Conservation (phyloP, 2,888 invertebrate genomes). For the Corbicula japonica region DNA sequence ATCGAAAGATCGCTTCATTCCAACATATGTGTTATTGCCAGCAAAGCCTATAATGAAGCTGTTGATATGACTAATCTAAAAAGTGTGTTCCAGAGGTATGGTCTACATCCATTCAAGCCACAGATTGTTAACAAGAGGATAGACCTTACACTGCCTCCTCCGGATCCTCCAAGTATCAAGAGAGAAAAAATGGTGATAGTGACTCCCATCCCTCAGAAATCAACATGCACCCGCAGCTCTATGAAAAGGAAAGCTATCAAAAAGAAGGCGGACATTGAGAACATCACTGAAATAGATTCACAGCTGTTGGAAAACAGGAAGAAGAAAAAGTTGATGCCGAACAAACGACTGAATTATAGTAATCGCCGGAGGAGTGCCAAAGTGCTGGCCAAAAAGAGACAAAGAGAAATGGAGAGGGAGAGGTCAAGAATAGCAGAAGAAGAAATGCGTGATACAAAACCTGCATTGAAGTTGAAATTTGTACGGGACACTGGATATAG, state of each 20-base stretch:
- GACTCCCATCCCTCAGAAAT: constrained; percentile 19
- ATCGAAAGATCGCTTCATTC: constrained; percentile 53
- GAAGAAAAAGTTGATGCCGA: constrained; percentile 33
- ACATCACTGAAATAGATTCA: constrained; percentile 57
- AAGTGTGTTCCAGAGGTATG: constrained; percentile 50
- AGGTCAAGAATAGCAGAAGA: too few relatives aligned
- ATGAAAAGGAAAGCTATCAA: constrained; percentile 39
- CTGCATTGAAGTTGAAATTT: constrained; percentile 54
- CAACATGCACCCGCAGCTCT: constrained; percentile 11
- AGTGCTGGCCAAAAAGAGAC: constrained; percentile 17
- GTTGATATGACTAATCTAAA: constrained; percentile 45
- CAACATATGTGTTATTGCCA: constrained; percentile 64
- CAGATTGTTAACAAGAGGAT: constrained; percentile 57
- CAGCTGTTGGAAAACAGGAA: constrained; percentile 42
- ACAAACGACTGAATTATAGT: constrained; percentile 56
- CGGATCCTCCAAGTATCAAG: constrained; percentile 23
- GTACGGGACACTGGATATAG: constrained; percentile 31
- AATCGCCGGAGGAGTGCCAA: constrained; percentile 44
- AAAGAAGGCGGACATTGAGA: constrained; percentile 41
- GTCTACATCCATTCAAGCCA: constrained; percentile 62
- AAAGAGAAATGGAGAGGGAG: constrained; percentile 19
- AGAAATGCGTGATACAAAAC: constrained; percentile 30
- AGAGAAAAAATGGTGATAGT: constrained; percentile 48
- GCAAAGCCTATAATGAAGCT: constrained; percentile 61
- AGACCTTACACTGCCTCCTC: constrained; percentile 47